Evolutionary conservation across 2,113 vertebrate species (phyloP), one percentile per base, ranked within the genome.

Genomic region (Saccopteryx leptura): DNA sequence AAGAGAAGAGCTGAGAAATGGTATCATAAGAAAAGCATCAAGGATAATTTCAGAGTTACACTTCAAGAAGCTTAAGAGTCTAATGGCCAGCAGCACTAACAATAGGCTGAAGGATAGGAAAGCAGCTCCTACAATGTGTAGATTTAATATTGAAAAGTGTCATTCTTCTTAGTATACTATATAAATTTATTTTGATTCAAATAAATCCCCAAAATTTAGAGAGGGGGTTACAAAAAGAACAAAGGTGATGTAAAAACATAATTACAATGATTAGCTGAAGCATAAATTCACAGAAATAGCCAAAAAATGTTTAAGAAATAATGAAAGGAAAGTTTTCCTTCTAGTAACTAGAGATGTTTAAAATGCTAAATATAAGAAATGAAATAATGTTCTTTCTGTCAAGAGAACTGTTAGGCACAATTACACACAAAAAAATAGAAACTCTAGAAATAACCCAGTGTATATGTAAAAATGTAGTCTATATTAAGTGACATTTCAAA

Each of bases 341-440:
- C 60, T 58, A 84, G 11, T 28, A 75, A 56, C 15, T 93, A 84
- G 11, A 93, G 19, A 4, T 46, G 88, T 84, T 84, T 88, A 68
- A 94, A 83, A 66, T 60, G 33, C 3, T 83, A 91, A 94, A 95
- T 68, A 48, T 79, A 69, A 66, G 82, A 68, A 81, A 48, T 76
- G 79, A 84, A 72, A 91, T n/a, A 93, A 6, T 26, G 19, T 48
- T 17, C 52, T 58, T 23, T 66, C 2, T 78, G n/a, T 61, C 61
- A 63, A 63, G 61, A 75, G 28, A 93, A 93, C 26, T 66, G 28
- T 39, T 85, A 95, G 39, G 80, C 23, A 63, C 15, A 15, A 93
- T 56, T 54, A 74, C 14, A 72, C 26, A 88, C 39, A 39, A 83
- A 91, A 93, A n/a, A 94, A 63, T 65, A 71, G 48, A 75, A 89